Evolutionary conservation across 1,140 invertebrate species (phyloP), one percentile per base, ranked within the genome.

Genomic region (Calliphora vicina): DNA sequence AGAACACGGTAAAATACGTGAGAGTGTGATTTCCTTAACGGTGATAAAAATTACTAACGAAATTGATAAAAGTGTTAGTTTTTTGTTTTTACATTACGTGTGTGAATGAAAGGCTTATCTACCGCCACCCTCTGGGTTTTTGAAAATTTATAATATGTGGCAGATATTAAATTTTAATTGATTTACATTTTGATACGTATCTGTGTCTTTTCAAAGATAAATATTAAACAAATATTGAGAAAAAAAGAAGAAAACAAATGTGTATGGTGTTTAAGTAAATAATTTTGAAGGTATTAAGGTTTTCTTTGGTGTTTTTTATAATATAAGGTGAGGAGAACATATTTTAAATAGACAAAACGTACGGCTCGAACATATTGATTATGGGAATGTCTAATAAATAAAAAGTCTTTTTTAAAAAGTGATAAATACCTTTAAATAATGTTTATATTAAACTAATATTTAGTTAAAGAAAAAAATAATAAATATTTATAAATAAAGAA

Each of bases 111-210:
- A 13, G 45, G 45, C 45, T 74, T 74, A 74, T 74, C 72, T 74
- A 74, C 72, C 72, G 72, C 72, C 72, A 74, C 27, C 27, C 26
- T 74, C 35, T 35, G 35, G 35, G 35, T 25, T 74, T 78, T 27
- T 43, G 27, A 76, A 73, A 74, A 74, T 35, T 35, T 35, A 35
- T 26, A 74, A 74, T 6, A 17, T 50, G 1, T 50, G 17, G 15
- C 12, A 67, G 61, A 67, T 67, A 67, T 67, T 67, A 35, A 78
- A 78, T 43, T 20, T 78, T 43, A 78, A 78, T 78, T 78, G 74
- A 78, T 78, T 25, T 78, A 43, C 74, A 45, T 78, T 35, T 43
- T 43, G 35, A 78, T 78, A 15, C 74, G 20, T 23, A 78, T 76
- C 73, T 35, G 6, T 35, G 35, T 35, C 10, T 35, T 67, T 67